phyloP scores from a whole-genome alignment of 2,888 invertebrate genomes.

The Plutella xylostella region DNA sequence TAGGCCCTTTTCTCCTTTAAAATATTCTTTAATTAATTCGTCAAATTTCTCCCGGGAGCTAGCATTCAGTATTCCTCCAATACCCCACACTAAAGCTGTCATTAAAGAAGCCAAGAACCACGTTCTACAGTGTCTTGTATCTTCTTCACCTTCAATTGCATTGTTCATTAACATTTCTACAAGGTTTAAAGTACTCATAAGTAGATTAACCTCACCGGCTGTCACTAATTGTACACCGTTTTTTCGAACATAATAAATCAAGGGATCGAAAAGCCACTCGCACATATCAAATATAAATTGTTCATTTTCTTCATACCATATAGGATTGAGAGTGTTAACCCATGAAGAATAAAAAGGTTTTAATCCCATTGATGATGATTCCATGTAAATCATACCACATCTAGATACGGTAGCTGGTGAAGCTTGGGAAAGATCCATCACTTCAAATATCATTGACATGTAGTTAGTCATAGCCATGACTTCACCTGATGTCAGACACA shows the following conservation, averaged over 20 bases:
- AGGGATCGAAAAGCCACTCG: conserved; percentile 84
- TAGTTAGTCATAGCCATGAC: conserved; percentile 83
- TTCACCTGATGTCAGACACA: conserved; percentile 89
- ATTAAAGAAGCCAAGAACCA: conserved; percentile 85
- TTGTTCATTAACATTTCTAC: conserved; percentile 83
- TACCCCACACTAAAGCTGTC: conserved; percentile 84
- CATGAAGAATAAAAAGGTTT: conserved; percentile 84
- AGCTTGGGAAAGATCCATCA: conserved; percentile 86
- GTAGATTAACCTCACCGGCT: conserved; percentile 79
- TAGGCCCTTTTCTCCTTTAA: conserved; percentile 51
- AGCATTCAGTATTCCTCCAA: conserved; percentile 83
- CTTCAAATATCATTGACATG: conserved; percentile 92
- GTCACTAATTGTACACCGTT: conserved; percentile 73
- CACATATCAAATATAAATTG: conserved; percentile 73
- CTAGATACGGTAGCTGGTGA: conserved; percentile 90
- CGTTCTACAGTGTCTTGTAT: conserved; percentile 73
- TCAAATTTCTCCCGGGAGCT: conserved; percentile 79
- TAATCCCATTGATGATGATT: conserved; percentile 87
- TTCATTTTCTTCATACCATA: conserved; percentile 73
- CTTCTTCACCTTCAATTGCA: conserved; percentile 77
- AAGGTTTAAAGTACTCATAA: conserved; percentile 78
- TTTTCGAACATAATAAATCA: conserved; percentile 78
- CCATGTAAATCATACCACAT: conserved; percentile 93
- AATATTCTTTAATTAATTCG: conserved; percentile 67
- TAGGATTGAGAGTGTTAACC: conserved; percentile 73